phyloP scores from a whole-genome alignment of 2,113 vertebrate genomes.

The Ptilonorhynchus violaceus region DNA sequence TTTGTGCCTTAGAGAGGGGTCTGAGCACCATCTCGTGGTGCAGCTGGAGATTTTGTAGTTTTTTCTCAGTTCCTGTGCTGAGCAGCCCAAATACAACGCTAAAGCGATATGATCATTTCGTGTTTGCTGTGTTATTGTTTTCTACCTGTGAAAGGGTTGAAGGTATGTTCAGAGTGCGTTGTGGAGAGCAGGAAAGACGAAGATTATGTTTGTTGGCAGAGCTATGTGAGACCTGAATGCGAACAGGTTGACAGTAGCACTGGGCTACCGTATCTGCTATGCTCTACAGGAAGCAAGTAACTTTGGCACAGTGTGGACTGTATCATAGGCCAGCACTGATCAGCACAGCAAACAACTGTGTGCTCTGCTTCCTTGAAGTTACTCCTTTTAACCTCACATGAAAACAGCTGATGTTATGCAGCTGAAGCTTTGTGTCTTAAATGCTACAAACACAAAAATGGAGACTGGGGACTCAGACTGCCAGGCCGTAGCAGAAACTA shows the following conservation, averaged over 20 bases:
- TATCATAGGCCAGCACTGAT: neutral
- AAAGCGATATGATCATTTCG: neutral
- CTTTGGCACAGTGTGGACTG: neutral
- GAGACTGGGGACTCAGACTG: neutral
- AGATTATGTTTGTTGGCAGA: neutral
- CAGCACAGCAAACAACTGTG: neutral
- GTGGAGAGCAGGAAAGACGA: neutral
- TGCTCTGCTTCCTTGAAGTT: neutral
- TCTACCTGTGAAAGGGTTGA: neutral
- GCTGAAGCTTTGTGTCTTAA: neutral
- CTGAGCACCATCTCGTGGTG: slow-evolving; percentile 42
- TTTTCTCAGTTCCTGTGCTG: neutral
- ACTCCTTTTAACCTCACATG: neutral
- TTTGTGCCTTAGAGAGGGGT: neutral
- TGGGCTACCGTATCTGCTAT: neutral
- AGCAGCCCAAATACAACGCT: neutral
- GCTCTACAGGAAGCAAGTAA: neutral
- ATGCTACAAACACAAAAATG: neutral
- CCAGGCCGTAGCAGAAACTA: neutral
- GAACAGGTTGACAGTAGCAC: neutral
- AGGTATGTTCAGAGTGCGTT: neutral
- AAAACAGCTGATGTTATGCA: neutral
- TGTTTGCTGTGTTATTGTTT: neutral
- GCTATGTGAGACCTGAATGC: neutral
- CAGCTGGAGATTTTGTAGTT: neutral